Percentiles rank a stretch among this genome's conserved stretches.
phyloP scores from a whole-genome alignment of 2,888 invertebrate genomes.

The Chymomyza caudatula region DNA sequence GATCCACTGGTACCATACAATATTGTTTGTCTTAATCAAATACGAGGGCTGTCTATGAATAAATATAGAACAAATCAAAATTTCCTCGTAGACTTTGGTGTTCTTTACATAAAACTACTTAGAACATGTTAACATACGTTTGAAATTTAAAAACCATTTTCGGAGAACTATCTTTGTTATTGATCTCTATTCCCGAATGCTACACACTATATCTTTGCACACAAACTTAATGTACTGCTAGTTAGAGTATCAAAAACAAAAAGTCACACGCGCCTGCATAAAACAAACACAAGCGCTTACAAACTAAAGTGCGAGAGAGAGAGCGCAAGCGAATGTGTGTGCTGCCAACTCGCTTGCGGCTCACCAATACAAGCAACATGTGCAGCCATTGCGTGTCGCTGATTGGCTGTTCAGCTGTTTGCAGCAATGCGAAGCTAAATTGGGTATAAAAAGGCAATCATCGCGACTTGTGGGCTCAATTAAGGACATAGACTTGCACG shows the following conservation, averaged over 20 bases:
- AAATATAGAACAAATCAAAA: too few relatives aligned
- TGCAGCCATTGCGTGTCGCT: slow-evolving; percentile 70
- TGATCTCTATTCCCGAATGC: too few relatives aligned
- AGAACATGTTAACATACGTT: too few relatives aligned
- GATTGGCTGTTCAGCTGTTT: slow-evolving; percentile 73
- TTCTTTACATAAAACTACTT: too few relatives aligned
- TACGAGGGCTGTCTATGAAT: too few relatives aligned
- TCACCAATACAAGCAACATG: slow-evolving; percentile 9
- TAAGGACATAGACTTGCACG: slow-evolving; percentile 76
- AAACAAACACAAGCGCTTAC: slow-evolving; percentile 10
- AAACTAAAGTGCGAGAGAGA: not conserved
- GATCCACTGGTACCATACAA: too few relatives aligned
- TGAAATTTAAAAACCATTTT: too few relatives aligned
- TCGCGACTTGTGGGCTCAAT: slow-evolving; percentile 78
- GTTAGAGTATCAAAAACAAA: not conserved
- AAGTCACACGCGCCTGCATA: slow-evolving; percentile 61
- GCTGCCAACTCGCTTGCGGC: slow-evolving; percentile 21
- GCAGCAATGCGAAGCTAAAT: slow-evolving; percentile 72
- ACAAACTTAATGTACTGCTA: not conserved
- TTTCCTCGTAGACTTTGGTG: too few relatives aligned
- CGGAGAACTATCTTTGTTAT: too few relatives aligned
- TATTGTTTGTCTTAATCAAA: too few relatives aligned
- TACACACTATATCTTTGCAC: too few relatives aligned
- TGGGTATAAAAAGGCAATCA: slow-evolving; percentile 83
- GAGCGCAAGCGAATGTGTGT: not conserved